Evolutionary conservation across 2,888 invertebrate genomes (phyloP).

Genomic region (Venusia cambrica): DNA sequence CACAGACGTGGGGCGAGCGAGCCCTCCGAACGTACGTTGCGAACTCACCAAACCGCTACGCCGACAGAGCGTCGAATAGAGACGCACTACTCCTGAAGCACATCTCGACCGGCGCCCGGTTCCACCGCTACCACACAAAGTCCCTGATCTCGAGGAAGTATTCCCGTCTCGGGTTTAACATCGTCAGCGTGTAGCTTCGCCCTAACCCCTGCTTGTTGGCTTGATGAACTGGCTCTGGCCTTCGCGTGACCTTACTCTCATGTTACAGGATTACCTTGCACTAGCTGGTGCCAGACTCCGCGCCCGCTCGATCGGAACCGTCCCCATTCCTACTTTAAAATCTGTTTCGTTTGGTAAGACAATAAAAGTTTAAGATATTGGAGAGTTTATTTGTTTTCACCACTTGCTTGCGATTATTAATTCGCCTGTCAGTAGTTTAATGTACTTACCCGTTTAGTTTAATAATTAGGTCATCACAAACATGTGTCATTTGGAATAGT

Average conservation of each 20-base stretch:
- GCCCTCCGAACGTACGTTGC: slow-evolving; percentile 85
- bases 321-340: slow-evolving; percentile 70
- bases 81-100: slow-evolving; percentile 82
- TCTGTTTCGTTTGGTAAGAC: slow-evolving; percentile 62
- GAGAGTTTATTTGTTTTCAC: slow-evolving; percentile 41
- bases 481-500: background rate
- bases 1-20: slow-evolving; percentile 93
- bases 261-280: slow-evolving; percentile 77
- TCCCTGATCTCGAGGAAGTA: slow-evolving; percentile 88
- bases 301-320: slow-evolving; percentile 51
- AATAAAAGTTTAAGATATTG: slow-evolving; percentile 68
- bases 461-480: background rate
- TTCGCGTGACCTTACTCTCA: slow-evolving; percentile 69
- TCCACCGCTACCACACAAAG: slow-evolving; percentile 88
- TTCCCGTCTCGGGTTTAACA: slow-evolving; percentile 78
- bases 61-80: slow-evolving; percentile 82
- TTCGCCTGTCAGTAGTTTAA: too few species aligned
- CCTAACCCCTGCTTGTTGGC: slow-evolving; percentile 73
- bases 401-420: slow-evolving; percentile 55
- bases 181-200: slow-evolving; percentile 75
- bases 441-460: background rate
- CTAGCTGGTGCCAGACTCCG: slow-evolving; percentile 44
- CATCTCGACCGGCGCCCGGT: slow-evolving; percentile 84
- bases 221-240: slow-evolving; percentile 55
- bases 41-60: slow-evolving; percentile 86